phyloP scores from a whole-genome alignment of 2,113 vertebrate genomes.

The Diphyllodes magnificus region DNA sequence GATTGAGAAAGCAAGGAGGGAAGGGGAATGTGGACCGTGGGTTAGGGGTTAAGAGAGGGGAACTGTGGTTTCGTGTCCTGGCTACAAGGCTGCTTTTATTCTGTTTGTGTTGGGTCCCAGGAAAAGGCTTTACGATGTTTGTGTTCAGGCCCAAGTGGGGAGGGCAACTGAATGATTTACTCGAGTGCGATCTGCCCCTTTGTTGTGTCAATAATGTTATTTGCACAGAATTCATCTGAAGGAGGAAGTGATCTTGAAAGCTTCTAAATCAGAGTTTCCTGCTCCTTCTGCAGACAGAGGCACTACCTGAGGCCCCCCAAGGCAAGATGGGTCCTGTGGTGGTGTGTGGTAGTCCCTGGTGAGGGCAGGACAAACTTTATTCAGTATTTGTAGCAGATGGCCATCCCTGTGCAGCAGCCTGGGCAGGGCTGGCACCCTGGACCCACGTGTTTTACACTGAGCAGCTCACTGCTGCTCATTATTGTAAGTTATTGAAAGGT shows the following conservation, averaged over 20 bases:
- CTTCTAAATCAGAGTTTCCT: background rate
- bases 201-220: constrained; percentile 1
- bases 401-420: background rate
- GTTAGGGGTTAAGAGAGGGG: background rate
- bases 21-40: background rate
- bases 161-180: background rate
- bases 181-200: background rate
- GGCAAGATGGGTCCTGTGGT: background rate
- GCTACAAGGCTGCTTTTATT: background rate
- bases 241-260: background rate
- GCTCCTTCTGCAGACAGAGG: background rate
- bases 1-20: background rate
- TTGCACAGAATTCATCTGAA: background rate
- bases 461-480: background rate
- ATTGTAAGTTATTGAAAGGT: background rate
- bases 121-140: background rate
- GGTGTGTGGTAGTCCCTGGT: background rate
- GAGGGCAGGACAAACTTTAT: background rate
- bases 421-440: background rate
- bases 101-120: background rate
- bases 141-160: background rate
- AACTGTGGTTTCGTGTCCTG: background rate
- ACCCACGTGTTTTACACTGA: accelerated
- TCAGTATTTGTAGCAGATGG: accelerated
- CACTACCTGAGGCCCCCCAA: background rate